A percentile compares a stretch with the other conserved stretches of the same genome.
These are phyloP conservation scores for Phalanger gymnotis DNA, from an alignment of 2,797 vertebrate genomes.

Conservation along the genomic window DNA sequence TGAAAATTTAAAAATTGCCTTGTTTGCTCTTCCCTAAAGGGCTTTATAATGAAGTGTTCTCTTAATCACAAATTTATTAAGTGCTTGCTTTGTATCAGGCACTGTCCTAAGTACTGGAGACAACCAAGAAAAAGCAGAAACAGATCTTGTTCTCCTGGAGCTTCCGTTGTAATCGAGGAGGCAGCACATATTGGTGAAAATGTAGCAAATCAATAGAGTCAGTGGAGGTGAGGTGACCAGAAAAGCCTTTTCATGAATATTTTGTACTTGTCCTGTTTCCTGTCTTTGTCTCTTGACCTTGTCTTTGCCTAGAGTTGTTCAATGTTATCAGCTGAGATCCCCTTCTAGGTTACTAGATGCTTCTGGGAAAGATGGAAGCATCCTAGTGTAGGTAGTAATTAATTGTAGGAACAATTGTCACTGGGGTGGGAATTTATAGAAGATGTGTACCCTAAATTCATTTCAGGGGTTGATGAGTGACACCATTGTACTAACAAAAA, in stretches of 20 bases:
- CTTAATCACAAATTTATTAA: background rate
- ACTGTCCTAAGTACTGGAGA: background rate
- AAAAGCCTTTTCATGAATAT: conserved; percentile 63
- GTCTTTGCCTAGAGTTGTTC: conserved; percentile 84
- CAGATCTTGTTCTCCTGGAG: background rate
- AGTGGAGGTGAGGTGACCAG: background rate
- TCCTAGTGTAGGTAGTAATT: conserved; percentile 85
- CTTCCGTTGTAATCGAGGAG: too few species aligned
- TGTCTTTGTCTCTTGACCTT: conserved; percentile 78
- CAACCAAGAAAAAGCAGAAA: background rate
- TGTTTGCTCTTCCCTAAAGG: background rate
- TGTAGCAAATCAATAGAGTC: too few species aligned
- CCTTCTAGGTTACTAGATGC: conserved; percentile 87
- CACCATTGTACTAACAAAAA: conserved; percentile 57
- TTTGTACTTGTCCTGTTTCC: conserved; percentile 76
- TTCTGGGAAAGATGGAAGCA: conserved; percentile 86
- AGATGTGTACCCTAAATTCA: conserved; percentile 78
- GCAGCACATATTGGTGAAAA: too few species aligned
- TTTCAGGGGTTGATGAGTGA: conserved; percentile 72
- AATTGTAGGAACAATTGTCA: conserved; percentile 88
- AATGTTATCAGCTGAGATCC: conserved; percentile 83
- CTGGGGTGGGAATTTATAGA: conserved; percentile 89
- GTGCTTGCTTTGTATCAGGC: background rate
- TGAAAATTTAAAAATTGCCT: background rate
- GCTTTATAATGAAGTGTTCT: background rate